Percentiles rank a stretch among this genome's conserved stretches.
phyloP scores from a whole-genome alignment of 2,113 vertebrate genomes.

The Podarcis cretensis region DNA sequence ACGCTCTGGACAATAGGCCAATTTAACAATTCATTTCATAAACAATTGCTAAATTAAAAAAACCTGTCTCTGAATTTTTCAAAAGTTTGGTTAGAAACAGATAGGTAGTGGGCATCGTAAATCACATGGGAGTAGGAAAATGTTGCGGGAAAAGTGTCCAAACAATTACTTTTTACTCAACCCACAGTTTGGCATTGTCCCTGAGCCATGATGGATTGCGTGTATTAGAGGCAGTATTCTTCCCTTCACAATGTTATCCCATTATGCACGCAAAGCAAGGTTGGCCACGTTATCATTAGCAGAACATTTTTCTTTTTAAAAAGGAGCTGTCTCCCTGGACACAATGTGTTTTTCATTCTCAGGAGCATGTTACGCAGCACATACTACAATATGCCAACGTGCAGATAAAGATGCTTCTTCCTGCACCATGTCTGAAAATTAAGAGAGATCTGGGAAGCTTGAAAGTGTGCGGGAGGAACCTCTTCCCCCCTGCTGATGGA shows the following conservation, averaged over 20 bases:
- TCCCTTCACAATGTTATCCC: background rate
- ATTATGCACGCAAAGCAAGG: background rate
- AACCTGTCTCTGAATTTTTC: background rate
- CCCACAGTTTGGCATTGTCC: background rate
- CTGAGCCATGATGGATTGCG: background rate
- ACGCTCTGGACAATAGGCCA: background rate
- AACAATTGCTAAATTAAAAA: slow-evolving; percentile 21
- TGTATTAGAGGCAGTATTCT: background rate
- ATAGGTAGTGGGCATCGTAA: slow-evolving; percentile 14
- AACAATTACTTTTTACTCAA: background rate
- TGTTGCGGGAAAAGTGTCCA: background rate
- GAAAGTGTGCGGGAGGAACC: no score
- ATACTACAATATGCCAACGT: background rate
- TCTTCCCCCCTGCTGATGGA: no score
- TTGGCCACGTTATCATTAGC: background rate
- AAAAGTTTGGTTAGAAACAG: background rate
- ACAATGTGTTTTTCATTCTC: background rate
- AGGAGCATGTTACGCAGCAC: background rate
- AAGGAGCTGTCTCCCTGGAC: no score
- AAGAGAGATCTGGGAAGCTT: background rate
- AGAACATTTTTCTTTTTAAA: background rate
- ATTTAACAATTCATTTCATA: background rate
- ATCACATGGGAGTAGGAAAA: slow-evolving; percentile 10
- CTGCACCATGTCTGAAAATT: background rate
- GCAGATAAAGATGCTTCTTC: background rate